Evolutionary conservation across 2,113 vertebrate genomes (phyloP), one percentile per base, ranked within the genome.

Genomic region (Microtus oregoni): DNA sequence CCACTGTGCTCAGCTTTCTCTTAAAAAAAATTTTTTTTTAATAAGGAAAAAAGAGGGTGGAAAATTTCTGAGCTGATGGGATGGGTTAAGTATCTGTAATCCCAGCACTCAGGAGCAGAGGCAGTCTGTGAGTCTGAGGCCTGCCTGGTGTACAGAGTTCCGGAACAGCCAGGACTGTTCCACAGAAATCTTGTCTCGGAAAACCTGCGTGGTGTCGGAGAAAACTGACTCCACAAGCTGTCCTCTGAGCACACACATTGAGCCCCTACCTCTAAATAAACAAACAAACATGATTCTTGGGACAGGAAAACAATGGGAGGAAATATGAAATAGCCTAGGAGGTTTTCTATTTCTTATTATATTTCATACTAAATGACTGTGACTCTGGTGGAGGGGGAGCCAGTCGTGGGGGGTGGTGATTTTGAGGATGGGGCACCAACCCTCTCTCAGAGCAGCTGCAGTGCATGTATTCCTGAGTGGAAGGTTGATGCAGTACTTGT

Each of bases 321-420:
- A 87, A 87, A 19, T 77, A 28, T 32, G 12, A 35, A 58, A 11
- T 90, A 47, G 91, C 89, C 38, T 68, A 41, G 38, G 50, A 68
- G 10, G 10, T 89, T 94, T 94, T 85, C 26, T 83, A 35, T 91
- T 76, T 14, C 41, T 90, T 89, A 86, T 20, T 58, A 58, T 58
- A 58, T 58, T 58, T 58, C 22, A 58, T 58, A 30, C 12, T 97
- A 47, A 97, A 67, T 94, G 78, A 38, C 12, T 94, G 13, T 94
- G 94, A 47, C 3, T 89, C n/a, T 96, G 61, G 32, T 68, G 72
- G 50, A 55, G 73, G 61, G n/a, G 70, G 8, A 94, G 32, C 52
- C 58, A 83, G 12, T 63, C 78, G 9, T 32, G 13, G 9, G 15
- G 63, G 30, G 15, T 44, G 19, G 67, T 87, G 65, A 89, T 92